These are phyloP conservation scores for Centropus bengalensis DNA, from an alignment of 2,113 vertebrate species.

Conservation along the genomic window DNA sequence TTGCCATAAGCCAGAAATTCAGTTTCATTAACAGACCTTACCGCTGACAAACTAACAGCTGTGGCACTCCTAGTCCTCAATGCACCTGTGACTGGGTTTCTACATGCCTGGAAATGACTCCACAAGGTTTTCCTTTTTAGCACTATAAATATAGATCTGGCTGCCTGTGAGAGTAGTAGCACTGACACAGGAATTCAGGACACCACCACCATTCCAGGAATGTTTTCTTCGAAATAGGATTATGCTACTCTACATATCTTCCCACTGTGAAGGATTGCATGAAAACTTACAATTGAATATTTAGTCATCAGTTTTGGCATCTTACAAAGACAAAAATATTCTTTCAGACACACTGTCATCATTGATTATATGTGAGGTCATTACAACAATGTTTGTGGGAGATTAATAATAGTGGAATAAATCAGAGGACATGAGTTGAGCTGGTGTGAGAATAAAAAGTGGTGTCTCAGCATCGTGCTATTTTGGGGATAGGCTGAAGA, in stretches of 20 bases:
- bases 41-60: constrained; percentile 17
- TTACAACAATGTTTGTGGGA: not conserved
- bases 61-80: not conserved
- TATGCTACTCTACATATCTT: not conserved
- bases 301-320: not conserved
- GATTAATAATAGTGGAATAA: not conserved
- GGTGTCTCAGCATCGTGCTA: not conserved
- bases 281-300: not conserved
- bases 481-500: not conserved
- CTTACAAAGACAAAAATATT: not conserved
- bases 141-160: not conserved
- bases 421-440: not conserved
- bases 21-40: constrained; percentile 34
- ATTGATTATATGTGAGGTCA: not conserved
- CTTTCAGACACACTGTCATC: not conserved
- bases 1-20: constrained; percentile 26
- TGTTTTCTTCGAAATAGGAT: not conserved
- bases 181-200: not conserved
- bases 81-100: constrained; percentile 25
- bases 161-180: not conserved
- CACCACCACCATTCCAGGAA: not conserved
- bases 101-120: not conserved
- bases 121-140: constrained; percentile 5
- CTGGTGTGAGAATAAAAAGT: not conserved
- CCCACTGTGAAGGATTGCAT: not conserved